Conservation (phyloP, 2,113 vertebrate species). For the Formicarius rufipectus region DNA sequence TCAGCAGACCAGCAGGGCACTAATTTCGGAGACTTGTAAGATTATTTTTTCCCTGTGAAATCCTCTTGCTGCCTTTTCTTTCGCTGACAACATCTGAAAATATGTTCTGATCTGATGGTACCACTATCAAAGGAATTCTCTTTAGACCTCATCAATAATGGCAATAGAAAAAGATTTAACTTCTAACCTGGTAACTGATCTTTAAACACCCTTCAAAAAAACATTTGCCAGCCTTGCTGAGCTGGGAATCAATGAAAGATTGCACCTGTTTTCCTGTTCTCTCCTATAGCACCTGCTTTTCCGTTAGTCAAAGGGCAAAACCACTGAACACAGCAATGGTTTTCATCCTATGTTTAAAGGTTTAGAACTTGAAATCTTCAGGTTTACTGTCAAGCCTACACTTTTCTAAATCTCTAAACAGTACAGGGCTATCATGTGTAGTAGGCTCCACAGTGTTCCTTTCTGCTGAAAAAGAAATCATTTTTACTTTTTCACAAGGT, state of each 20-base stretch:
- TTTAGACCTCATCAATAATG: background rate
- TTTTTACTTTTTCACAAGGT: background rate
- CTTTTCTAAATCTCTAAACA: background rate
- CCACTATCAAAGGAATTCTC: background rate
- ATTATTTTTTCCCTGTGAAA: background rate
- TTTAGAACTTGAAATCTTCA: background rate
- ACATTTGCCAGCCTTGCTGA: background rate
- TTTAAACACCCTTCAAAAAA: background rate
- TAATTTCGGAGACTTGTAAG: background rate
- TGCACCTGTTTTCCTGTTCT: background rate
- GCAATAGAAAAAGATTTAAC: background rate
- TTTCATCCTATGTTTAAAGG: background rate
- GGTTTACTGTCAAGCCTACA: background rate
- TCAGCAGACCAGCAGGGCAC: background rate
- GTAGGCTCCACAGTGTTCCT: background rate
- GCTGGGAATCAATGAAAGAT: background rate
- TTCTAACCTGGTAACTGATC: background rate
- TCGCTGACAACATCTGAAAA: background rate
- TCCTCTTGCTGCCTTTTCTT: slow-evolving; percentile 2
- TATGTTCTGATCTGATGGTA: background rate
- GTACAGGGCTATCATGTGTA: too few species aligned
- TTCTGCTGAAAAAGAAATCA: background rate
- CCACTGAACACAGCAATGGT: background rate
- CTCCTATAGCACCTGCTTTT: background rate
- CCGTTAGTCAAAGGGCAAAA: background rate